Conservation (phyloP, 1,140 invertebrate species). For the Drosophila setifemur region DNA sequence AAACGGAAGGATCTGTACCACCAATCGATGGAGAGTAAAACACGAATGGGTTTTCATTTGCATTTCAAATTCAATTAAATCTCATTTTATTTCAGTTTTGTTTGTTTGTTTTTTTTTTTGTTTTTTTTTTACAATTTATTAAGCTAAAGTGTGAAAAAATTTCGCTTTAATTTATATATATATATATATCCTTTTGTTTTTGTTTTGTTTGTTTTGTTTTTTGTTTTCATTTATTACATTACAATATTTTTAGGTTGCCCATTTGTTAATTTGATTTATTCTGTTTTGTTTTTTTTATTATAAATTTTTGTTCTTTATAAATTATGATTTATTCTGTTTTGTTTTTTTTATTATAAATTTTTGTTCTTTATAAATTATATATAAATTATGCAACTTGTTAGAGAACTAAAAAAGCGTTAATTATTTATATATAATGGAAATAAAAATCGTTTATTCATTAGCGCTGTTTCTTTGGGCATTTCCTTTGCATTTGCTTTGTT, state of each 20-base stretch:
- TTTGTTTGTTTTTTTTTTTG: constrained; percentile 70
- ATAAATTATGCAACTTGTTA: constrained; percentile 77
- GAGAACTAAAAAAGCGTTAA: constrained; percentile 80
- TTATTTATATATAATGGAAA: constrained; percentile 81
- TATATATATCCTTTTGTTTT: constrained; percentile 39
- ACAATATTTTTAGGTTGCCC: constrained; percentile 57
- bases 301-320: constrained; percentile 44
- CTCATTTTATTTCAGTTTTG: constrained; percentile 81
- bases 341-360: constrained; percentile 51
- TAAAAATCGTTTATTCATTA: constrained; percentile 63
- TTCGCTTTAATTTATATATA: constrained; percentile 74
- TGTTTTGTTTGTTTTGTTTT: constrained; percentile 31
- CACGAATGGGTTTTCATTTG: constrained; percentile 64
- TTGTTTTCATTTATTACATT: constrained; percentile 66
- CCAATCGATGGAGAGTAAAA: too few relatives aligned
- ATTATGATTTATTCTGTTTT: constrained; percentile 48
- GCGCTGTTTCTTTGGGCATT: constrained; percentile 50
- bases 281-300: constrained; percentile 51
- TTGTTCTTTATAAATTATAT: constrained; percentile 65
- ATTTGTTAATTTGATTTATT: constrained; percentile 48
- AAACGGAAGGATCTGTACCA: too few relatives aligned
- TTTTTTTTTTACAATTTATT: constrained; percentile 82
- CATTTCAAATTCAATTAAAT: constrained; percentile 83
- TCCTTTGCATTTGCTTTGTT: constrained; percentile 41
- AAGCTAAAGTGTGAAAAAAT: constrained; percentile 83